Conservation (phyloP, 2,888 invertebrate genomes). For the Fragum whitleyi region DNA sequence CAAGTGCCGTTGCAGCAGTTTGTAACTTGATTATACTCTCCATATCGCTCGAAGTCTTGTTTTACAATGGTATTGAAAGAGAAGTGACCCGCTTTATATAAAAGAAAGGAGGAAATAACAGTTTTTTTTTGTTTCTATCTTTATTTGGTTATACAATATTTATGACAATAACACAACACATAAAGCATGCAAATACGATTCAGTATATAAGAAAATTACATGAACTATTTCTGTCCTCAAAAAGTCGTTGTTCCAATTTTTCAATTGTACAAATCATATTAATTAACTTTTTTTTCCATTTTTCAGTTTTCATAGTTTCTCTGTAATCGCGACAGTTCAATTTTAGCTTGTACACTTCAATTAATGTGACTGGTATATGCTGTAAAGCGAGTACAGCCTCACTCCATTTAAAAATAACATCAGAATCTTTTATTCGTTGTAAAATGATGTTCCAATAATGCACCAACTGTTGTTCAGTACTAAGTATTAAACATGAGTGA, state of each 20-base stretch:
- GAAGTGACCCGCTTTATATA: no score
- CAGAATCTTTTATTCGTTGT: slow-evolving; percentile 30
- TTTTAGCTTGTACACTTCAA: slow-evolving; percentile 48
- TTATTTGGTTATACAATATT: no score
- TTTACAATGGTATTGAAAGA: no score
- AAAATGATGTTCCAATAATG: slow-evolving; percentile 51
- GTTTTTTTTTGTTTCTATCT: no score
- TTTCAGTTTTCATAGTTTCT: slow-evolving; percentile 46
- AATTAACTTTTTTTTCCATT: slow-evolving; percentile 44
- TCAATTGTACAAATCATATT: slow-evolving; percentile 31
- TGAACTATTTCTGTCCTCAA: slow-evolving; percentile 11
- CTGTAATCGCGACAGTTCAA: slow-evolving; percentile 44
- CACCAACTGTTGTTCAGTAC: slow-evolving; percentile 34
- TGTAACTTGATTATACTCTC: slow-evolving; percentile 24
- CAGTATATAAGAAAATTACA: no score
- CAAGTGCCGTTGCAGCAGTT: slow-evolving; percentile 8
- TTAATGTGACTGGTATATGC: slow-evolving; percentile 14
- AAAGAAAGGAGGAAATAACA: no score
- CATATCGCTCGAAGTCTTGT: not conserved
- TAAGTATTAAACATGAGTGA: slow-evolving; percentile 39
- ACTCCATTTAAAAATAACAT: slow-evolving; percentile 40
- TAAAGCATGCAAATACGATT: no score
- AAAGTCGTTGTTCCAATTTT: slow-evolving; percentile 32
- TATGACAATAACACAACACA: no score
- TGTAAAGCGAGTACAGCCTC: slow-evolving; percentile 28